Percentiles rank a stretch among this genome's conserved stretches.
phyloP scores from a whole-genome alignment of 2,888 invertebrate genomes.

The Erannis defoliaria region DNA sequence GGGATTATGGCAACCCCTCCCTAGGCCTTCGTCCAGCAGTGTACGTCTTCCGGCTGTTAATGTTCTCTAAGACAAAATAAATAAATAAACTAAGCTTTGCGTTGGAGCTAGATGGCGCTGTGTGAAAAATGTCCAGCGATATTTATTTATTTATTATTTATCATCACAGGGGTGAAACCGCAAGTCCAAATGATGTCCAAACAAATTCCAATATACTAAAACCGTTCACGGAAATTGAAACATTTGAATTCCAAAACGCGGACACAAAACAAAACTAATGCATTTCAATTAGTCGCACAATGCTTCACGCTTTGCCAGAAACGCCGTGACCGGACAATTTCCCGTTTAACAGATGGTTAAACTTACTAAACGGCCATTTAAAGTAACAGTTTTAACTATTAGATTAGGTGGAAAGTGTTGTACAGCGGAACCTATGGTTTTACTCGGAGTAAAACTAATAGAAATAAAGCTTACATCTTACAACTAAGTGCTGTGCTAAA shows the following conservation, averaged over 20 bases:
- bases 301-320: constrained; percentile 35
- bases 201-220: constrained; percentile 13
- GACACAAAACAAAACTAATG: constrained; percentile 37
- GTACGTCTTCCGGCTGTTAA: too few species aligned
- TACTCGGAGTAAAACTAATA: background rate
- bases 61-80: too few species aligned
- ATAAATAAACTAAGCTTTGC: too few species aligned
- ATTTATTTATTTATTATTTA: too few species aligned
- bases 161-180: too few species aligned
- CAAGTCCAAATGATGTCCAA: constrained; percentile 17
- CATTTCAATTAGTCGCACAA: constrained; percentile 42
- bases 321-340: constrained; percentile 30
- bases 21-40: too few species aligned
- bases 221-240: constrained; percentile 32
- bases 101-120: too few species aligned
- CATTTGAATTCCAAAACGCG: constrained; percentile 31
- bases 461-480: too few species aligned
- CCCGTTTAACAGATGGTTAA: constrained; percentile 44
- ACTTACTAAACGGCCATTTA: constrained; percentile 37
- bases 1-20: too few species aligned
- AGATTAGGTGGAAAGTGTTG: constrained; percentile 19
- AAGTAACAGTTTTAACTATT: constrained; percentile 28
- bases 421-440: background rate
- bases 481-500: too few species aligned
- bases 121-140: too few species aligned